Conservation (phyloP, 2,113 vertebrate genomes). For the Pungitius pungitius region DNA sequence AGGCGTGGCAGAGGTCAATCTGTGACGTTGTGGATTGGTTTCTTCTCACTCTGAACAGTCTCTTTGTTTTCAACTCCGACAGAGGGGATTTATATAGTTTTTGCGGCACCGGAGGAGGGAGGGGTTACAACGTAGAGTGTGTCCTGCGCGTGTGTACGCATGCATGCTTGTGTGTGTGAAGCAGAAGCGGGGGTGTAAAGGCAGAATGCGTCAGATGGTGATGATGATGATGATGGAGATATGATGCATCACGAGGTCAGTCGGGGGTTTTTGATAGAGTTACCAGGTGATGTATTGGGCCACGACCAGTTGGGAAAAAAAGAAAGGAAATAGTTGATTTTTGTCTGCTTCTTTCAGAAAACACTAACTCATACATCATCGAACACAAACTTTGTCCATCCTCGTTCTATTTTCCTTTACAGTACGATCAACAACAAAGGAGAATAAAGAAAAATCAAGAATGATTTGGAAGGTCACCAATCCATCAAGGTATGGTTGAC, state of each 20-base stretch:
- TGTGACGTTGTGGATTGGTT: not conserved
- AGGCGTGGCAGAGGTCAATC: constrained; percentile 8
- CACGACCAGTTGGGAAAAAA: not conserved
- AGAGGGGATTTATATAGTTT: constrained; percentile 56
- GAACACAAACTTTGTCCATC: not conserved
- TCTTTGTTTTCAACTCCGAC: constrained; percentile 29
- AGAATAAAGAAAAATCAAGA: not conserved
- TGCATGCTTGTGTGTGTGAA: constrained; percentile 7
- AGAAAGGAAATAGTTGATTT: not conserved
- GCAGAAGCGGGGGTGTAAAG: constrained; percentile 35
- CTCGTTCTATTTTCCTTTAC: not conserved
- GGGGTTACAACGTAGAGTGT: constrained; percentile 22
- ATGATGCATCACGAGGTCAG: constrained; percentile 44
- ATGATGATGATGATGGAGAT: constrained; percentile 67
- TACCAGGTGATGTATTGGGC: constrained; percentile 61
- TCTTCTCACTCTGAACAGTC: constrained; percentile 13
- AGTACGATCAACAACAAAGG: not conserved
- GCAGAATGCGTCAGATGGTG: constrained; percentile 63
- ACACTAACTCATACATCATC: not conserved
- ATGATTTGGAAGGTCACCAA: too few species aligned
- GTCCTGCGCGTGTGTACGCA: not conserved
- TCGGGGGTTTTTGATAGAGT: constrained; percentile 37
- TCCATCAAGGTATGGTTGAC: too few species aligned
- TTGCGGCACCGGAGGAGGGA: constrained; percentile 39
- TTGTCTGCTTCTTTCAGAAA: not conserved